phyloP scores from a whole-genome alignment of 2,797 vertebrate genomes.

The Pteronotus mesoamericanus region DNA sequence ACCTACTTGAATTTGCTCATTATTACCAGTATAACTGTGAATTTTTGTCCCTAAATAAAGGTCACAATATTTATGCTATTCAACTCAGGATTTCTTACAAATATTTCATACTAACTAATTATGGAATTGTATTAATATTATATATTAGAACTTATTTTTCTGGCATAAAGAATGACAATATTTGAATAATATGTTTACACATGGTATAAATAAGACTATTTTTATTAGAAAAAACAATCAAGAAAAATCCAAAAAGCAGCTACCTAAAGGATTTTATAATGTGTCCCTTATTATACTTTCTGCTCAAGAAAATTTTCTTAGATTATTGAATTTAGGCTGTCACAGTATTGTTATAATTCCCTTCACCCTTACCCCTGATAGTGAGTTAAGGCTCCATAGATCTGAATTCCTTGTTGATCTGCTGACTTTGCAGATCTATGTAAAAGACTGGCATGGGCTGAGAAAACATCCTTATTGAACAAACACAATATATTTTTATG shows the following conservation, averaged over 20 bases:
- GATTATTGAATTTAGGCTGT: slow-evolving; percentile 69
- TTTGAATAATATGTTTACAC: slow-evolving; percentile 72
- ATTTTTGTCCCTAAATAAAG: slow-evolving; percentile 66
- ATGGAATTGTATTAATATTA: slow-evolving; percentile 74
- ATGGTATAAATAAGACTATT: slow-evolving; percentile 66
- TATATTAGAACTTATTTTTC: slow-evolving; percentile 70
- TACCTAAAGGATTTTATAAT: slow-evolving; percentile 64
- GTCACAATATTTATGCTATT: slow-evolving; percentile 65
- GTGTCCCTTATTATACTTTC: slow-evolving; percentile 57
- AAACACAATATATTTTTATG: slow-evolving; percentile 78
- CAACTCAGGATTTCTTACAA: slow-evolving; percentile 62
- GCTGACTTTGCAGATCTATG: slow-evolving; percentile 79
- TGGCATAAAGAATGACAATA: slow-evolving; percentile 69
- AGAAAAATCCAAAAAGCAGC: slow-evolving; percentile 39
- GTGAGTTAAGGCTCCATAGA: slow-evolving; percentile 70
- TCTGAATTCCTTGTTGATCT: slow-evolving; percentile 71
- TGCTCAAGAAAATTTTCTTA: slow-evolving; percentile 70
- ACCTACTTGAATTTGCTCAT: slow-evolving; percentile 60
- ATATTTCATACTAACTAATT: slow-evolving; percentile 70
- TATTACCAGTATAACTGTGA: slow-evolving; percentile 22
- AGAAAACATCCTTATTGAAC: slow-evolving; percentile 77
- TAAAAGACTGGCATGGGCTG: slow-evolving; percentile 72
- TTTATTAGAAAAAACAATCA: slow-evolving; percentile 48
- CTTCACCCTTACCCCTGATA: background rate
- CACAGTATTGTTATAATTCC: slow-evolving; percentile 56